These are phyloP conservation scores for Diaphora mendica DNA, from an alignment of 2,888 invertebrate genomes.

Conservation along the genomic window DNA sequence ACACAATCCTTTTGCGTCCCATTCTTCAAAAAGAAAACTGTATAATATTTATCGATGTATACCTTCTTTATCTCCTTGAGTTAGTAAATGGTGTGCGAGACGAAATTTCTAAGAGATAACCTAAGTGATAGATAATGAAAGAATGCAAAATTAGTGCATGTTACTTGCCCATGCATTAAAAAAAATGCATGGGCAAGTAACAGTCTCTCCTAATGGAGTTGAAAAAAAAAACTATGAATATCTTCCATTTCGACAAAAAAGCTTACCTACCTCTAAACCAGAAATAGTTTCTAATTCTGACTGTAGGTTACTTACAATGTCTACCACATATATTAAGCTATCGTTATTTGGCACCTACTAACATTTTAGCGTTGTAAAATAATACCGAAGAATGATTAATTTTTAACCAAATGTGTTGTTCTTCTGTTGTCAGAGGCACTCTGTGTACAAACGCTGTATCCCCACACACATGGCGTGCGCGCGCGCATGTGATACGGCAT, in stretches of 20 bases:
- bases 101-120: background rate
- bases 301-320: background rate
- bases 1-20: no score
- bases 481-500: slow-evolving; percentile 47
- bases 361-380: background rate
- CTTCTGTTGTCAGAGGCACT: slow-evolving; percentile 53
- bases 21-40: no score
- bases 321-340: background rate
- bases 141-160: background rate
- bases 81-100: background rate
- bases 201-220: background rate
- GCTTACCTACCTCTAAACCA: no score
- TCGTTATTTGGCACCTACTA: background rate
- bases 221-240: no score
- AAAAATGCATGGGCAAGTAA: background rate
- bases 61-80: background rate
- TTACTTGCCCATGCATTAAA: no score
- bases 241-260: background rate
- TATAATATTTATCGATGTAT: no score
- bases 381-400: background rate
- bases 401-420: slow-evolving; percentile 8
- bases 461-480: slow-evolving; percentile 37
- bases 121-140: background rate
- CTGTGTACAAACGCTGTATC: slow-evolving; percentile 24
- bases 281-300: background rate